These are phyloP conservation scores for Zaprionus bogoriensis DNA, from an alignment of 2,888 invertebrate species.

Conservation along the genomic window DNA sequence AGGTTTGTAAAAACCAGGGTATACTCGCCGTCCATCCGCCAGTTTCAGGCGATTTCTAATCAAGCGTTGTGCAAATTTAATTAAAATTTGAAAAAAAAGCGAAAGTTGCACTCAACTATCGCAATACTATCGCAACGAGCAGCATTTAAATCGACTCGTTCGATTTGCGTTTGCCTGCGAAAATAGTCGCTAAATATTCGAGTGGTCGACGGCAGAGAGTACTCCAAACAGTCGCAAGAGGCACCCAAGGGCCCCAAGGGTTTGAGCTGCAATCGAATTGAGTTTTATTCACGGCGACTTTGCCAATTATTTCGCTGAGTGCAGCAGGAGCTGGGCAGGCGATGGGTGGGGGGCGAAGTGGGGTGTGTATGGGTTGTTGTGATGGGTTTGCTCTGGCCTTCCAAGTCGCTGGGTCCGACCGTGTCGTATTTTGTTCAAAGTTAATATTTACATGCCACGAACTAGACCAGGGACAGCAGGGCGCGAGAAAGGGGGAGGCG, in stretches of 20 bases:
- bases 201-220: not conserved
- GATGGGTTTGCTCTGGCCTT: conserved; percentile 43
- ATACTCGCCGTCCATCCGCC: not conserved
- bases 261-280: not conserved
- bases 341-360: not conserved
- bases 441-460: conserved; percentile 76
- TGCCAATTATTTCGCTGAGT: conserved; percentile 12
- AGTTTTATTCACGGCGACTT: not conserved
- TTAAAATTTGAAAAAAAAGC: not conserved
- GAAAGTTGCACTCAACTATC: not conserved
- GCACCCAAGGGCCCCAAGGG: not conserved
- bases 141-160: not conserved
- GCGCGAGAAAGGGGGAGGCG: not conserved
- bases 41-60: not conserved
- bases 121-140: not conserved
- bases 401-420: conserved; percentile 43
- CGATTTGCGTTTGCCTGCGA: too few species aligned
- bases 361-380: not conserved
- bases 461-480: conserved; percentile 2
- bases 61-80: not conserved
- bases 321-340: not conserved
- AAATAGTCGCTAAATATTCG: not conserved
- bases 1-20: too few species aligned
- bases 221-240: not conserved
- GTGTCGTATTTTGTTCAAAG: conserved; percentile 71